Base-by-base conservation (phyloP, 1,140 invertebrate species). In the Panagrolaimus sp. region DNA sequence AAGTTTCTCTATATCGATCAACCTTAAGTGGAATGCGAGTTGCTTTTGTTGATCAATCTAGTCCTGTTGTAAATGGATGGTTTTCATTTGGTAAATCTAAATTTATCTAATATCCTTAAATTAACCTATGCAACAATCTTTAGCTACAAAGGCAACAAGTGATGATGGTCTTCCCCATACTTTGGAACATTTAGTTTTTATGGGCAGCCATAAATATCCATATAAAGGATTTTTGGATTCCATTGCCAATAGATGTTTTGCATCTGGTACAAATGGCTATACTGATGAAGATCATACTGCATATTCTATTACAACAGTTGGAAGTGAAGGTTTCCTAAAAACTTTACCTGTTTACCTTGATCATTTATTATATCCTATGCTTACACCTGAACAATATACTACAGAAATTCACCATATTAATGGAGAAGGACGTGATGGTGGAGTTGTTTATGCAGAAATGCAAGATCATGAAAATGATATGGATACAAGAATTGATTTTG, bases 361-460 rank as follows among this genome's bases (percentile, higher is more conserved):
- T 82, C 92, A 96, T 81, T 89, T 95, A 75, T 85, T 96, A 7
- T 89, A 89, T 82, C 92, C 92, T 1, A 89, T 88, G 16, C 86
- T 95, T 20, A 90, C 88, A 46, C 68, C 42, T 23, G 43, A 70
- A 23, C 67, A 69, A 66, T 96, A 89, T 84, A 84, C 88, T 11
- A 95, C 92, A 14, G 92, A 96, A 86, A 91, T 96, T 1, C 91
- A 96, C 84, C 92, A 95, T 82, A 87, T 95, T 61, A 91, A 90
- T 81, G 89, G 88, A 4, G 88, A 91, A 71, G 93, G 92, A 2
- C 88, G 91, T 75, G 89, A 96, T 87, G 91, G 89, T 43, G 93
- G 93, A 43, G 90, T 94, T 38, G 91, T 94, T 1, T 96, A 95
- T 82, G 92, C 90, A 84, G 92, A 96, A 86, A 93, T 94, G 90